Conservation (phyloP, 2,797 vertebrate genomes). For the Manis crassicaudata region DNA sequence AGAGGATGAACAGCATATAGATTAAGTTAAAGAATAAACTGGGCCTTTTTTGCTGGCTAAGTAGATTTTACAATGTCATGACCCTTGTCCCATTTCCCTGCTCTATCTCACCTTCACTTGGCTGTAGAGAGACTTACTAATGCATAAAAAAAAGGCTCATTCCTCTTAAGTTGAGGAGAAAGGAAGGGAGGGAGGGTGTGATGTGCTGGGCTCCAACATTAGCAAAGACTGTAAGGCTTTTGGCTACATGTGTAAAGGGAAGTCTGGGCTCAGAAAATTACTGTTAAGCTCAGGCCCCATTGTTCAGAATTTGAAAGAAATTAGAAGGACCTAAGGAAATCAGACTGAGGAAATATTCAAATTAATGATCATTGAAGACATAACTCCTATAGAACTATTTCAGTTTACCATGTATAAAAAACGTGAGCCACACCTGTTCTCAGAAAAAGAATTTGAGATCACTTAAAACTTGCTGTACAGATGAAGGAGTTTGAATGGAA, state of each 20-base stretch:
- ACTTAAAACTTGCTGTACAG: not conserved
- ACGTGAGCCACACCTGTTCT: not conserved
- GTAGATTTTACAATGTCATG: too few species aligned
- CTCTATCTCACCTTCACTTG: not conserved
- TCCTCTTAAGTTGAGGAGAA: not conserved
- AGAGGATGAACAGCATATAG: too few species aligned
- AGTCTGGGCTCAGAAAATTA: not conserved
- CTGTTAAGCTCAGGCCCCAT: not conserved
- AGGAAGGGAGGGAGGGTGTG: not conserved
- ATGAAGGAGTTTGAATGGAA: not conserved
- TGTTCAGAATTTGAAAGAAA: constrained; percentile 7
- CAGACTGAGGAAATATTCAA: not conserved
- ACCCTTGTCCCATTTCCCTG: too few species aligned
- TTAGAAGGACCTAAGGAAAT: constrained; percentile 22
- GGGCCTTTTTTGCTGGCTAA: too few species aligned
- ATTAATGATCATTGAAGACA: not conserved
- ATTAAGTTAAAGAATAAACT: too few species aligned
- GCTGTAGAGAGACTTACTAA: constrained; percentile 1
- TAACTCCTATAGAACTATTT: not conserved
- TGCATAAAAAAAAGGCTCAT: not conserved
- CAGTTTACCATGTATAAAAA: not conserved
- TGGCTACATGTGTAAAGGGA: not conserved
- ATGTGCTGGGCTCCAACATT: not conserved
- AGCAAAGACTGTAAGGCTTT: not conserved
- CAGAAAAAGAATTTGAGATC: not conserved